Percentiles rank a stretch among this genome's conserved stretches.
Conservation (phyloP, 2,113 vertebrate genomes). For the Odocoileus virginianus region DNA sequence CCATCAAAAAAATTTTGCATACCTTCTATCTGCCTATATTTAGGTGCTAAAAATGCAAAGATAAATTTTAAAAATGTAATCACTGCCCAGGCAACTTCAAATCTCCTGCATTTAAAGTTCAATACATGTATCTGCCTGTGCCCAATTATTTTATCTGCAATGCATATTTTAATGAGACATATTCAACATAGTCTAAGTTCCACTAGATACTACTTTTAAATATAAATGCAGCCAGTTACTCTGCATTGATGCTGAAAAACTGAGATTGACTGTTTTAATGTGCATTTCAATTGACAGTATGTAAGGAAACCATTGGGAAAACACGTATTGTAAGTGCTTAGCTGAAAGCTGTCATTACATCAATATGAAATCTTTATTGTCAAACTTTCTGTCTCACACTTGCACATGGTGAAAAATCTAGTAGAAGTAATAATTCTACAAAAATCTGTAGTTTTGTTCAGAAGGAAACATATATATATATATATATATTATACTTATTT, state of each 20-base stretch:
- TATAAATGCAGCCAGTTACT: constrained; percentile 67
- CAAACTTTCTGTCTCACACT: constrained; percentile 68
- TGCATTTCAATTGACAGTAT: constrained; percentile 77
- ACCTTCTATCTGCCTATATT: background rate
- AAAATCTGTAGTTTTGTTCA: constrained; percentile 73
- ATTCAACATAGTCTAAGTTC: background rate
- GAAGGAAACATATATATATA: constrained; percentile 57
- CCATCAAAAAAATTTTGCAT: background rate
- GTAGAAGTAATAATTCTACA: constrained; percentile 71
- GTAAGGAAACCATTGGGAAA: constrained; percentile 73
- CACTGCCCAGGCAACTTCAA: background rate
- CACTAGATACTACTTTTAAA: constrained; percentile 64
- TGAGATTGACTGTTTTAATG: constrained; percentile 76
- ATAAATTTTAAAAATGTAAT: background rate
- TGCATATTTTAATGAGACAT: constrained; percentile 40
- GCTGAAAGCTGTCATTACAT: constrained; percentile 74
- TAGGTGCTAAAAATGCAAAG: background rate
- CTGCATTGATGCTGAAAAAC: constrained; percentile 60
- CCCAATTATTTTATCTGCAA: background rate
- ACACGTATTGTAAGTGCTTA: constrained; percentile 75
- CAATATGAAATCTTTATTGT: constrained; percentile 78
- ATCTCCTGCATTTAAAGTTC: background rate
- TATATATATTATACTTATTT: background rate
- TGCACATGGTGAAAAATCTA: constrained; percentile 70
- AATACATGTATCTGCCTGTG: background rate